These are phyloP conservation scores for Anableps anableps DNA, from an alignment of 2,797 vertebrate species.

Conservation along the genomic window DNA sequence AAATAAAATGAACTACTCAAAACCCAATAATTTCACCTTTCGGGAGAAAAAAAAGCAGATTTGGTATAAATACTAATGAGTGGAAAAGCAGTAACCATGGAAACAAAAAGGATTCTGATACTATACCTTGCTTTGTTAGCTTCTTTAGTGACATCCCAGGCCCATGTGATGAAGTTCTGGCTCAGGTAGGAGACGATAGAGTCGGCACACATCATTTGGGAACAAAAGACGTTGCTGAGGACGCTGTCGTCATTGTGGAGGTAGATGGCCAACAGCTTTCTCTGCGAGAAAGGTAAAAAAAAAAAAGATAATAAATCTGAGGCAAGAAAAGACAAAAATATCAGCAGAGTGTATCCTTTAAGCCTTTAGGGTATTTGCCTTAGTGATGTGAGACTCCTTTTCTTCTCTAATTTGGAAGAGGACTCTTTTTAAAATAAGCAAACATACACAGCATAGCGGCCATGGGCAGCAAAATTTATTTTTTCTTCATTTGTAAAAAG, in stretches of 20 bases:
- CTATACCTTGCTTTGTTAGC: conserved; percentile 95
- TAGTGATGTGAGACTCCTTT: background rate
- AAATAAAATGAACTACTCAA: background rate
- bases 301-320: conserved; percentile 34
- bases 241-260: conserved; percentile 99
- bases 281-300: conserved; percentile 84
- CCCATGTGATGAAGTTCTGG: conserved; percentile 99
- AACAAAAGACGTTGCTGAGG: conserved; percentile 99
- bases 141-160: conserved; percentile 99
- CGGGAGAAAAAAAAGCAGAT: background rate
- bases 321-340: background rate
- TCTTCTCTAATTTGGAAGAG: background rate
- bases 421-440: background rate
- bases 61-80: background rate
- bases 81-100: background rate
- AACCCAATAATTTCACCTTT: background rate
- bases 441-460: background rate
- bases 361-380: background rate
- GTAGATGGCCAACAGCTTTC: conserved; percentile 99
- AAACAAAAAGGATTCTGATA: conserved; percentile 19
- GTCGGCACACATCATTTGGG: conserved; percentile 99
- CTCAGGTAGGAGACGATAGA: conserved; percentile 98
- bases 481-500: background rate
- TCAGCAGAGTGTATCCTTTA: conserved; percentile 4
- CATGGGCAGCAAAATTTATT: background rate